Percentiles rank a stretch among this genome's conserved stretches.
phyloP scores from a whole-genome alignment of 2,888 invertebrate genomes.

The Watsonalla binaria region DNA sequence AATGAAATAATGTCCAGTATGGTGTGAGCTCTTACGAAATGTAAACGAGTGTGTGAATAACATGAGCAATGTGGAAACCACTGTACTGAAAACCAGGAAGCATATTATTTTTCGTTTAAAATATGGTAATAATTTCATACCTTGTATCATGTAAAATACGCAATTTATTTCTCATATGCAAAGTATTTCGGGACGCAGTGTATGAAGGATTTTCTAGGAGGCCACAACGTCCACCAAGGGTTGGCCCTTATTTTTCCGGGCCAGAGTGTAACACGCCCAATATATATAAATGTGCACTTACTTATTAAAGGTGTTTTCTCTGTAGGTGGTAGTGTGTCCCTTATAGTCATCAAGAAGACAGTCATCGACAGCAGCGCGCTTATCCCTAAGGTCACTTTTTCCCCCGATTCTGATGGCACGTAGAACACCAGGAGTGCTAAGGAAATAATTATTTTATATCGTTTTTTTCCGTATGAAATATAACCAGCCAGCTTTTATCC shows the following conservation, averaged over 20 bases:
- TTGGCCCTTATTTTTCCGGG: too few relatives aligned
- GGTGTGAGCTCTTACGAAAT: background rate
- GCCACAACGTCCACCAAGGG: too few relatives aligned
- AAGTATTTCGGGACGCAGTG: too few relatives aligned
- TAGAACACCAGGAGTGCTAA: slow-evolving; percentile 90
- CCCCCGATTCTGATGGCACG: slow-evolving; percentile 92
- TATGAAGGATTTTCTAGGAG: too few relatives aligned
- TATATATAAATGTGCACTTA: slow-evolving; percentile 57
- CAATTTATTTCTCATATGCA: too few relatives aligned
- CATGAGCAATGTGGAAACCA: background rate
- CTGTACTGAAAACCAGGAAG: background rate
- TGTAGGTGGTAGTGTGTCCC: slow-evolving; percentile 91
- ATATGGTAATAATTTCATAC: too few relatives aligned
- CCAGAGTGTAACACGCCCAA: too few relatives aligned
- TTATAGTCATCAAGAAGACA: slow-evolving; percentile 91
- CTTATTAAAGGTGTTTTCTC: slow-evolving; percentile 92
- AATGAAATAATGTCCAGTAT: too few relatives aligned
- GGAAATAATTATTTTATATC: slow-evolving; percentile 17
- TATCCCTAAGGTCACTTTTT: slow-evolving; percentile 92
- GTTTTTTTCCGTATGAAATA: background rate
- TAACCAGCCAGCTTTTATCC: too few relatives aligned
- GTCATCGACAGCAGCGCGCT: slow-evolving; percentile 93
- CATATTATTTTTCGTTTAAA: background rate
- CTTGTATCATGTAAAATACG: too few relatives aligned
- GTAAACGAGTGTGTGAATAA: background rate